Conservation (phyloP, 2,888 invertebrate species). For the Perizoma flavofasciatum region DNA sequence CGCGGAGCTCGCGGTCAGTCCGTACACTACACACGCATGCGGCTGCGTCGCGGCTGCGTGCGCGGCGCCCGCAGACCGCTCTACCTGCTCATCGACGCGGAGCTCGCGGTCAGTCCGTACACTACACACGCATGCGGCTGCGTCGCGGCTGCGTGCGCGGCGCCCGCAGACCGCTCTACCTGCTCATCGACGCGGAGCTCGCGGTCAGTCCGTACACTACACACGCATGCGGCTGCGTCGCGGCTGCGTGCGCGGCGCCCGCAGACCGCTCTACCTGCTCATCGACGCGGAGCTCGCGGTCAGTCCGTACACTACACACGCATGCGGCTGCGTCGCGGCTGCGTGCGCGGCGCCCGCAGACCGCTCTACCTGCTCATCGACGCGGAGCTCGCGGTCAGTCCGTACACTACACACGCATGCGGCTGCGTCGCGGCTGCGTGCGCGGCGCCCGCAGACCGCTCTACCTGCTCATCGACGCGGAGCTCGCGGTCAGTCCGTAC, state of each 20-base stretch:
- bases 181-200: constrained; percentile 60
- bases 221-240: constrained; percentile 51
- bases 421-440: constrained; percentile 38
- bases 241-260: constrained; percentile 38
- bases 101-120: constrained; percentile 54
- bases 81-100: constrained; percentile 61
- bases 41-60: constrained; percentile 38
- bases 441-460: constrained; percentile 48
- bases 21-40: no score
- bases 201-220: constrained; percentile 53
- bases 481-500: constrained; percentile 54
- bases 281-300: constrained; percentile 61
- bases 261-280: constrained; percentile 55
- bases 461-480: constrained; percentile 61
- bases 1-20: constrained; percentile 54
- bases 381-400: constrained; percentile 54
- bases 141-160: constrained; percentile 31
- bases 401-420: no score
- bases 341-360: constrained; percentile 39
- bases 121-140: constrained; percentile 55
- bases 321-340: constrained; percentile 45
- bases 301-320: no score
- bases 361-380: constrained; percentile 62
- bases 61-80: constrained; percentile 48
- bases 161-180: constrained; percentile 53